Conservation (phyloP, 37 sponge, comb jelly and placozoan genomes). For the Ianthella basta region DNA sequence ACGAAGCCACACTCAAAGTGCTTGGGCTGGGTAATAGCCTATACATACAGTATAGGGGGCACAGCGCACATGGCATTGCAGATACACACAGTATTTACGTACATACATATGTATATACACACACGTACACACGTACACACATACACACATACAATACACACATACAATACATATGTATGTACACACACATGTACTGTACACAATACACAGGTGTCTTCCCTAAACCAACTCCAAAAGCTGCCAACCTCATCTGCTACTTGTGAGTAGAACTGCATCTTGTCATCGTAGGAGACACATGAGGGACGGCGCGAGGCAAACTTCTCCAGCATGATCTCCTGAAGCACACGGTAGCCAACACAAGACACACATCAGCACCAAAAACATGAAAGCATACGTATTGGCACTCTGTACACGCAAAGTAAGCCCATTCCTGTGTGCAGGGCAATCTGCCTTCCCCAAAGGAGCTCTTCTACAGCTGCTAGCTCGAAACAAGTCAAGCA, state of each 20-base stretch:
- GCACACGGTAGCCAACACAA: not conserved
- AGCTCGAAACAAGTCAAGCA: no score
- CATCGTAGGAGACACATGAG: constrained; percentile 85
- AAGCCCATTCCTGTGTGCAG: no score
- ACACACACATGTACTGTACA: not conserved
- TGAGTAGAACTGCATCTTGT: constrained; percentile 84
- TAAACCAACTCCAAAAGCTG: not conserved
- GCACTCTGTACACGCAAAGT: not conserved
- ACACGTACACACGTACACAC: not conserved
- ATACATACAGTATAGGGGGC: not conserved
- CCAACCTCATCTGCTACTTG: constrained; percentile 60
- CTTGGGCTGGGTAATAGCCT: constrained; percentile 52
- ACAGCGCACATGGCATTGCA: not conserved
- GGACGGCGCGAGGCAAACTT: constrained; percentile 86
- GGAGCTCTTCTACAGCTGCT: no score
- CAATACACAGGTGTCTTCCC: not conserved
- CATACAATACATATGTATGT: not conserved
- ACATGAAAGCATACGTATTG: constrained; percentile 22
- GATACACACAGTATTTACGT: not conserved
- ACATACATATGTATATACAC: not conserved
- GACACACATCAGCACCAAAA: not conserved
- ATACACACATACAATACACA: not conserved
- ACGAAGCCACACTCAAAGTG: constrained; percentile 72
- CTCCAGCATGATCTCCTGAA: constrained; percentile 83
- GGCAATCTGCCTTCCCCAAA: no score